phyloP scores from a whole-genome alignment of 2,888 invertebrate species.

The Orthosia gothica region DNA sequence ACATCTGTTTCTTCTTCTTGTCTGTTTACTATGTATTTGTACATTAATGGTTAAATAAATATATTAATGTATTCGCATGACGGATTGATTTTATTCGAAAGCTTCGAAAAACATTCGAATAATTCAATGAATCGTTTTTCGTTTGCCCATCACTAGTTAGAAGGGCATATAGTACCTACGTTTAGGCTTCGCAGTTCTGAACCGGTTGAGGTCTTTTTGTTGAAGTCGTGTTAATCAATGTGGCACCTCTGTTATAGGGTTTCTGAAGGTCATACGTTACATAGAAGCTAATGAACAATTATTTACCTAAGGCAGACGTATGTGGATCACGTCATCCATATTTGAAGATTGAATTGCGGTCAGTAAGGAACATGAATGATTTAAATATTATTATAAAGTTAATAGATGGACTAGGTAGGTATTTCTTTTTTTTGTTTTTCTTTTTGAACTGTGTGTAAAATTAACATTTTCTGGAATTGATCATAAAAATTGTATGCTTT shows the following conservation, averaged over 20 bases:
- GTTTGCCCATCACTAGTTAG: slow-evolving; percentile 43
- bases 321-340: slow-evolving; percentile 42
- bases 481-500: no score
- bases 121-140: not conserved
- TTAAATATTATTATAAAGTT: no score
- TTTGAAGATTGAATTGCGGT: slow-evolving; percentile 15
- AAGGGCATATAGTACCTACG: slow-evolving; percentile 51
- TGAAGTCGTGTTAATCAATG: slow-evolving; percentile 58
- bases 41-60: no score
- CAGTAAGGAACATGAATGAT: not conserved
- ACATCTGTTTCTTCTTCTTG: no score
- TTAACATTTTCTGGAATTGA: no score
- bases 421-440: no score
- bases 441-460: no score
- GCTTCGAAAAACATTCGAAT: not conserved
- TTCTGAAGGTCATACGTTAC: slow-evolving; percentile 49
- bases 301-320: slow-evolving; percentile 12
- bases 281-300: slow-evolving; percentile 22
- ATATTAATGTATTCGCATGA: not conserved
- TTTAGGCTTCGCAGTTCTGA: slow-evolving; percentile 43
- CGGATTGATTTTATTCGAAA: not conserved
- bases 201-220: slow-evolving; percentile 61
- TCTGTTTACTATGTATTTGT: no score
- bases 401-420: no score
- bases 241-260: slow-evolving; percentile 44